These are phyloP conservation scores for Callipepla squamata DNA, from an alignment of 2,113 vertebrate genomes.

Conservation along the genomic window DNA sequence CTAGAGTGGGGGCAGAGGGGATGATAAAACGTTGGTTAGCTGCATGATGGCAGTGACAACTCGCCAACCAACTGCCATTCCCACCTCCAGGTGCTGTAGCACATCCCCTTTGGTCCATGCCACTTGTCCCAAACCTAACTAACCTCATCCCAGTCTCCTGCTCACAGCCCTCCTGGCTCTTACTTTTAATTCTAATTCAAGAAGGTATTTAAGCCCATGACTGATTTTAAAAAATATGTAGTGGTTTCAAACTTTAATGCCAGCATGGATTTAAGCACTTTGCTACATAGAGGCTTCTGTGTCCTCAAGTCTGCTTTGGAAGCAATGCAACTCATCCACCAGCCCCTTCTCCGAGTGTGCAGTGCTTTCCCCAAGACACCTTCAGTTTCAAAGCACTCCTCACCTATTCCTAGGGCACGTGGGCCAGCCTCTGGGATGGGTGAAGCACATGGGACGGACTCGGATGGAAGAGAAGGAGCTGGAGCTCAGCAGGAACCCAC, in stretches of 20 bases:
- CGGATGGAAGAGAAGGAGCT: neutral
- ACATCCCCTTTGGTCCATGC: neutral
- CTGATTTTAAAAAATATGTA: neutral
- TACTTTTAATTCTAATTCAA: neutral
- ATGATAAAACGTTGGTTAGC: constrained; percentile 61
- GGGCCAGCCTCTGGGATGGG: neutral
- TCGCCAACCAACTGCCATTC: constrained; percentile 62
- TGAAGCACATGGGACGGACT: neutral
- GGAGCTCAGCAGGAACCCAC: neutral
- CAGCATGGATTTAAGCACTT: neutral
- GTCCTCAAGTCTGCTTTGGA: neutral
- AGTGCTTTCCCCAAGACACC: neutral
- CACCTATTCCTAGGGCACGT: neutral
- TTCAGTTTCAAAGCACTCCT: neutral
- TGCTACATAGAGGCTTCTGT: neutral
- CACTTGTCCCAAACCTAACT: neutral
- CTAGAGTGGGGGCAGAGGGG: constrained; percentile 72
- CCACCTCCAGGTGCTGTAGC: neutral
- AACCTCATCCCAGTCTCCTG: neutral
- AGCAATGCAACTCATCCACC: neutral
- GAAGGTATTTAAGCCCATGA: neutral
- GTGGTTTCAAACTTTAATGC: neutral
- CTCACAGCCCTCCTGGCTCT: neutral
- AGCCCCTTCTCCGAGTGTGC: neutral
- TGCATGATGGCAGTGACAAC: constrained; percentile 34